Evolutionary conservation across 2,797 vertebrate species (phyloP).

Genomic region (Cephalopachus bancanus): DNA sequence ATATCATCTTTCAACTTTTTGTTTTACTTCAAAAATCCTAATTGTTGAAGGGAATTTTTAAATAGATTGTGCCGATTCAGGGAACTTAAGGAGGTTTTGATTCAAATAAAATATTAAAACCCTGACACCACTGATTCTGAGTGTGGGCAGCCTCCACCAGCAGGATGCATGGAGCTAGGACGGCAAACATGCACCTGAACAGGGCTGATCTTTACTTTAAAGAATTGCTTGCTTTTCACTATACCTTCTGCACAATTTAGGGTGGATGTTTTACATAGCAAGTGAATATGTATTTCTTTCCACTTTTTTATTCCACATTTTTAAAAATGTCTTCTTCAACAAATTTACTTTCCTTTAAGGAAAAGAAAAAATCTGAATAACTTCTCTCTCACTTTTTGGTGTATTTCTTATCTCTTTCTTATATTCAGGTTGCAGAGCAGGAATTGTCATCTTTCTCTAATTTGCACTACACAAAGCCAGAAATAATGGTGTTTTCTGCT

Average conservation of each 20-base stretch:
- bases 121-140: background rate
- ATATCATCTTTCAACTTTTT: background rate
- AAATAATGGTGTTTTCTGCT: constrained; percentile 89
- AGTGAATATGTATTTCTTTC: background rate
- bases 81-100: background rate
- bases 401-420: constrained; percentile 63
- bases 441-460: constrained; percentile 82
- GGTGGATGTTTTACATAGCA: background rate
- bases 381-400: constrained; percentile 77
- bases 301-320: background rate
- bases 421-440: constrained; percentile 61
- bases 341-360: constrained; percentile 70
- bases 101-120: background rate
- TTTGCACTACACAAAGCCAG: constrained; percentile 73
- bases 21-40: background rate
- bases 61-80: background rate
- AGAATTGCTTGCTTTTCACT: background rate
- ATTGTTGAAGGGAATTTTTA: background rate
- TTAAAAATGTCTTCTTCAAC: constrained; percentile 65
- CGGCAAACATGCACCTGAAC: fast-evolving
- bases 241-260: background rate
- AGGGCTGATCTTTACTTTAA: fast-evolving
- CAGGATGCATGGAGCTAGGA: fast-evolving
- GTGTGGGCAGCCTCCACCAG: background rate
- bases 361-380: constrained; percentile 24